Percentiles rank a stretch among this genome's conserved stretches.
Evolutionary conservation across 1,140 invertebrate genomes (phyloP).

Genomic region (Lerema accius): DNA sequence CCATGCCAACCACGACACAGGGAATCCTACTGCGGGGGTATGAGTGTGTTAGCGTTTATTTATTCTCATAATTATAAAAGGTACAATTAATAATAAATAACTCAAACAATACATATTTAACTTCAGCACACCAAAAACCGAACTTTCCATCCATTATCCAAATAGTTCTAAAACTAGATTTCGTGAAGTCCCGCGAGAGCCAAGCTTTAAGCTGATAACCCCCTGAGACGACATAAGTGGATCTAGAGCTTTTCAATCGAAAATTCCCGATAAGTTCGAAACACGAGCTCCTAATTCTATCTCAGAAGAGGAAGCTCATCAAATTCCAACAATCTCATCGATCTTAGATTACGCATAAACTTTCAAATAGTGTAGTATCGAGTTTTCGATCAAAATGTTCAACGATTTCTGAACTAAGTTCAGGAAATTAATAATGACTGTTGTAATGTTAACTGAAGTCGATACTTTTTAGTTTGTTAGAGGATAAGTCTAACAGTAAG

Average conservation of each 20-base stretch:
- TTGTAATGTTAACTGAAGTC: not conserved
- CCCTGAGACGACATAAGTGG: not conserved
- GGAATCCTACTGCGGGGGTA: too few species aligned
- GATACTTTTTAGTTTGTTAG: too few species aligned
- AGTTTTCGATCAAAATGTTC: slow-evolving; percentile 14
- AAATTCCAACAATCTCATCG: slow-evolving; percentile 29
- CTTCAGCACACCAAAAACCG: too few species aligned
- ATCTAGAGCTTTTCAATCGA: slow-evolving; percentile 18
- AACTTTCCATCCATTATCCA: not conserved
- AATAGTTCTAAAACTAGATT: not conserved
- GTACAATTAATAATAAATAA: too few species aligned
- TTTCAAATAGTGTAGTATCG: slow-evolving; percentile 24
- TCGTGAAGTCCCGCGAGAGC: not conserved
- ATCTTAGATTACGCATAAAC: slow-evolving; percentile 30
- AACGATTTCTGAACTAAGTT: slow-evolving; percentile 18
- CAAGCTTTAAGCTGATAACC: slow-evolving; percentile 4
- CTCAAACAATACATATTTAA: too few species aligned
- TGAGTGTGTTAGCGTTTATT: too few species aligned
- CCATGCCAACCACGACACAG: too few species aligned
- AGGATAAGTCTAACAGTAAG: too few species aligned
- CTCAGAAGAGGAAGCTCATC: slow-evolving; percentile 15
- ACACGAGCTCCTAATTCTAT: slow-evolving; percentile 24
- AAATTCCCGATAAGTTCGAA: slow-evolving; percentile 19
- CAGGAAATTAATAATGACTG: slow-evolving; percentile 4
- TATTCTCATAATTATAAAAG: too few species aligned